Evolutionary conservation across 23 tunicate species (phyloP), one percentile per base, ranked within the genome.

Genomic region (Halocynthia aurantium): DNA sequence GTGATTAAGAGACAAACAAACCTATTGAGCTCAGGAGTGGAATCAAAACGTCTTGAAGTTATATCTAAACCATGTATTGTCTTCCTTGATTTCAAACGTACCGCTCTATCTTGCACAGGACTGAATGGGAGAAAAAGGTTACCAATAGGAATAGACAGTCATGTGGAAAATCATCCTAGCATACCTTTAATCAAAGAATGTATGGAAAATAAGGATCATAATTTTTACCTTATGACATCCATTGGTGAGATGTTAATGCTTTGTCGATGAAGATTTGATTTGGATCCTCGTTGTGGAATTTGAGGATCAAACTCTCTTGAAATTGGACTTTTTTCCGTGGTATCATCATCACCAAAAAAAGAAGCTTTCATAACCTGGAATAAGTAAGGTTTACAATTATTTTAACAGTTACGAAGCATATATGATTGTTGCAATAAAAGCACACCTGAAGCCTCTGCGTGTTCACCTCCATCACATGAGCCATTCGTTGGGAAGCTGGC

Each of bases 291-390:
- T n/a, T 2, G 18, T 2, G 12, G 44, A 19, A 31, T 19, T 12
- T 19, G 72, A 11, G 22, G 72, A 4, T 44, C 72, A 19, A 67
- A 31, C 44, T 31, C 44, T 31, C 44, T 31, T 31, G 44, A 31
- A 31, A 31, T 31, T 31, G 44, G 44, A 31, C 44, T 55, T 52
- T 55, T 55, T 50, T 60, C 21, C 18, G 67, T 10, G 70, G 8
- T 73, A 20, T 87, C 86, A 52, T 87, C 93, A 54, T 87, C 93
- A 7, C 79, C 93, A 66, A 87, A 87, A 53, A 87, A 87, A 0
- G 93, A 87, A 11, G 86, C 93, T 70, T 87, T 87, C 93, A 87
- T 87, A 22, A 85, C 80, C 93, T 87, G 49, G 11, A 10, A 68
- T 53, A 63, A n/a, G 61, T 44, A 10, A 50, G 44, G 49, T 21